Percentiles rank a stretch among this genome's conserved stretches.
These are phyloP conservation scores for Orgyia antiqua DNA, from an alignment of 2,888 invertebrate species.

Conservation along the genomic window DNA sequence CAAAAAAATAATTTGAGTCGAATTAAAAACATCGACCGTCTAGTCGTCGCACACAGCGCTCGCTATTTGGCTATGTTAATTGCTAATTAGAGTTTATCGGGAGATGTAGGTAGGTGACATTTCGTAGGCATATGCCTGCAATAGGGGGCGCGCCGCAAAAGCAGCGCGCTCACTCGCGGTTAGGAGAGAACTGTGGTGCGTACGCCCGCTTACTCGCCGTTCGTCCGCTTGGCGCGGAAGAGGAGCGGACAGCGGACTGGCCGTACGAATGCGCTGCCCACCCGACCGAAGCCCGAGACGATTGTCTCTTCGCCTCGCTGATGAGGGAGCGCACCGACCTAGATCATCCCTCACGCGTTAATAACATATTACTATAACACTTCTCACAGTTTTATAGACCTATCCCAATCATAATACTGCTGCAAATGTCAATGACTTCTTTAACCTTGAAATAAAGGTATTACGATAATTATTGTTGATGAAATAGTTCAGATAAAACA, in stretches of 20 bases:
- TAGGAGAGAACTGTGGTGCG: constrained; percentile 70
- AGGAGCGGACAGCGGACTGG: constrained; percentile 21
- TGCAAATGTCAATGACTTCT: constrained; percentile 29
- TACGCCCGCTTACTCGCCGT: constrained; percentile 33
- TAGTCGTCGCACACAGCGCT: constrained; percentile 45
- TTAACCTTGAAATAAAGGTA: constrained; percentile 19
- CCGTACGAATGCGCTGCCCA: constrained; percentile 17
- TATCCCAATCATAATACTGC: constrained; percentile 24
- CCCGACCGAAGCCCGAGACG: constrained; percentile 25
- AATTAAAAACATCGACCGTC: constrained; percentile 30
- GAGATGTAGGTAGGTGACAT: constrained; percentile 61
- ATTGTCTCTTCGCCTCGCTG: constrained; percentile 35
- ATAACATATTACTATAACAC: constrained; percentile 25
- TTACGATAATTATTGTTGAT: constrained; percentile 3
- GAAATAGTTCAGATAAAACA: background rate
- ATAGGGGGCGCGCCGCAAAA: constrained; percentile 63
- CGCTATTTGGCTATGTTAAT: constrained; percentile 59
- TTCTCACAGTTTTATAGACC: constrained; percentile 10
- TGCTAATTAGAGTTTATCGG: constrained; percentile 60
- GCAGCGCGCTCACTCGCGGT: constrained; percentile 75
- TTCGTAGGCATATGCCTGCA: constrained; percentile 64
- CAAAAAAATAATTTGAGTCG: constrained; percentile 26
- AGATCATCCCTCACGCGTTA: constrained; percentile 56
- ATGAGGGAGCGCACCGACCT: constrained; percentile 58
- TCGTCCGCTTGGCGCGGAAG: constrained; percentile 33